Base-by-base conservation (phyloP, 2,888 invertebrate genomes). In the Frankliniella intonsa region DNA sequence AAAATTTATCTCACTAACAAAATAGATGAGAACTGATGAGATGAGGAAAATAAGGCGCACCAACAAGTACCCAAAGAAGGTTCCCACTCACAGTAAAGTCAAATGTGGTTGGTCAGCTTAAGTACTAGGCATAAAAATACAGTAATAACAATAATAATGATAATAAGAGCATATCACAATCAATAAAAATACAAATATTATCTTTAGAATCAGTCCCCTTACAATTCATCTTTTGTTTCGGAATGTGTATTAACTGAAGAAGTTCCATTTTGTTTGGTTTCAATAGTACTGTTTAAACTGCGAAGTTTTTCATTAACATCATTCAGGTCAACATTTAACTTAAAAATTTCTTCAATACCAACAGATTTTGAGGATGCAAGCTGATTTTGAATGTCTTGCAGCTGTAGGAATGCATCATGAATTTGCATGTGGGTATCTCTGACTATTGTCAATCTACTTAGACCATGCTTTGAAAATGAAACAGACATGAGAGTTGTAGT, bases 241-340 rank as follows among this genome's bases (percentile, higher is more conserved):
- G 69, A 76, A 76, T 76, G 25, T 25, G 22, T 7, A 76, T 10
- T 25, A 22, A 1, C 10, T 11, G 9, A 22, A 12, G 22, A 22
- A 10, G 69, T 11, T 76, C 25, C 25, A 76, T 76, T 76, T 10
- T 76, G 69, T 11, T 76, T 17, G 7, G 19, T 76, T 12, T 8
- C 69, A 10, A 76, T 76, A 2, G 69, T 76, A 25, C 25, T 25
- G 22, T 76, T 76, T 25, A 76, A 76, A 25, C 69, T 76, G 25
- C 69, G 69, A 76, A 76, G 69, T 25, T 76, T 76, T 12, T 76
- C 69, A 25, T 76, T 76, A 12, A 76, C 69, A 76, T 76, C 69
- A 76, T 76, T 76, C 25, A 76, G 25, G 25, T 76, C 69, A 22
- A 76, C 69, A 76, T 12, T 76, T 25, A 76, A 76, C 9, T 76